Evolutionary conservation across 2,113 vertebrate genomes (phyloP).

Genomic region (Gallinago undulata): DNA sequence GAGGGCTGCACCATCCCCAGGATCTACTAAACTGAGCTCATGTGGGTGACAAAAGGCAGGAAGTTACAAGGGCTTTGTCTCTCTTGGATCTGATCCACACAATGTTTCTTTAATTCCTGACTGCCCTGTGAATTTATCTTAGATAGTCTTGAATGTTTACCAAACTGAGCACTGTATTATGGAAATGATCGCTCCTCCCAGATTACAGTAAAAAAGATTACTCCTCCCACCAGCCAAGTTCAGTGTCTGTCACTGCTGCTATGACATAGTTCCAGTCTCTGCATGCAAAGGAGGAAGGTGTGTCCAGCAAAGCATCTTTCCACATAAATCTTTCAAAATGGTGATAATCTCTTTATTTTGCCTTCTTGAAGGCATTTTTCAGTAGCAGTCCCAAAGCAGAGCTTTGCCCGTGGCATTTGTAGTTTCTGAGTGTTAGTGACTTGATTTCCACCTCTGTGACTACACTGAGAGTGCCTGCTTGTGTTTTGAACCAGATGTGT

Average conservation of each 20-base stretch:
- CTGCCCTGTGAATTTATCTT: neutral
- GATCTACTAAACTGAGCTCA: neutral
- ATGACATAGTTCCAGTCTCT: neutral
- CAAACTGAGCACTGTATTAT: neutral
- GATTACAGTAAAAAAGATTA: neutral
- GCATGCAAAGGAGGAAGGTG: neutral
- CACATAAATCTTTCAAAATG: neutral
- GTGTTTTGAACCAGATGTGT: neutral
- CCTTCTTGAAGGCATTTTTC: neutral
- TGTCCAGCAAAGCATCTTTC: neutral
- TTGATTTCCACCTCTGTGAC: neutral
- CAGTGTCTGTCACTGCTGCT: neutral
- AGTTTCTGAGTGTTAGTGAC: neutral
- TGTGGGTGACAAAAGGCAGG: neutral
- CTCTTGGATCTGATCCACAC: neutral
- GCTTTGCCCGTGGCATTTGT: neutral
- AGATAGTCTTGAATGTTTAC: neutral
- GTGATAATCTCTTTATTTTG: neutral
- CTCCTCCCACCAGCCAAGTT: neutral
- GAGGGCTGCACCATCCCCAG: neutral
- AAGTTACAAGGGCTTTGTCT: neutral
- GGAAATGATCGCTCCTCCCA: neutral
- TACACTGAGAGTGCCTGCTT: neutral
- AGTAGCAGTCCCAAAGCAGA: neutral
- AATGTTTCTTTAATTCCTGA: neutral